Evolutionary conservation across 2,888 invertebrate genomes (phyloP), one percentile per base, ranked within the genome.

Genomic region (Bombylius discolor): DNA sequence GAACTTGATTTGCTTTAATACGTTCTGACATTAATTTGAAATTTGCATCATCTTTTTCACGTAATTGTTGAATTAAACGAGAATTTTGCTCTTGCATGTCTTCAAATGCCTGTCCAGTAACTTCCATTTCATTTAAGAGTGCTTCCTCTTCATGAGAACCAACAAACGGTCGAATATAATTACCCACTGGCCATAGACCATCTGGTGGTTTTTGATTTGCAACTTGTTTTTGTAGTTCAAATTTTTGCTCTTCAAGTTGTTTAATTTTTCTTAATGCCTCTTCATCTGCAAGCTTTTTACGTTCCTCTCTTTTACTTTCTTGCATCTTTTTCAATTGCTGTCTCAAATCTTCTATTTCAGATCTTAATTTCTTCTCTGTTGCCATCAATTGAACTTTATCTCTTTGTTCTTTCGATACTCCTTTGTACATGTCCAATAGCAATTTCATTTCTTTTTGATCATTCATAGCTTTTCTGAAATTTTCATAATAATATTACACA

Each of bases 71-170:
- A 53, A 98, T 88, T 31, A 98, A 80, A 45, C 96, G 78, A 0
- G 93, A 92, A 75, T 97, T 97, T 76, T 97, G 97, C 67, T 98
- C 97, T 76, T 98, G 97, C 95, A 97, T 96, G 68, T 99, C 98
- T 71, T 99, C 98, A 69, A 96, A 96, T 1, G 98, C 98, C 73
- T 97, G 97, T 0, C 98, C 98, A 0, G 98, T 99, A 5, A 96
- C 95, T 71, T 99, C 98, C 94, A 99, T 97, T 76, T 99, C 99
- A 70, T 93, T 97, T 14, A 98, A 77, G 52, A 99, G 78, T 0
- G 96, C 95, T 69, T 98, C 97, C 73, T 98, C 97, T 71, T 97
- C 95, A 67, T 84, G 83, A 1, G 85, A 85, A 4, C 85, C 85
- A 0, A 84, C 85, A 68, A 86, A 86, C 1, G 85, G 84, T 36